Conservation (phyloP, 1,140 invertebrate genomes). For the Agrilus planipennis region DNA sequence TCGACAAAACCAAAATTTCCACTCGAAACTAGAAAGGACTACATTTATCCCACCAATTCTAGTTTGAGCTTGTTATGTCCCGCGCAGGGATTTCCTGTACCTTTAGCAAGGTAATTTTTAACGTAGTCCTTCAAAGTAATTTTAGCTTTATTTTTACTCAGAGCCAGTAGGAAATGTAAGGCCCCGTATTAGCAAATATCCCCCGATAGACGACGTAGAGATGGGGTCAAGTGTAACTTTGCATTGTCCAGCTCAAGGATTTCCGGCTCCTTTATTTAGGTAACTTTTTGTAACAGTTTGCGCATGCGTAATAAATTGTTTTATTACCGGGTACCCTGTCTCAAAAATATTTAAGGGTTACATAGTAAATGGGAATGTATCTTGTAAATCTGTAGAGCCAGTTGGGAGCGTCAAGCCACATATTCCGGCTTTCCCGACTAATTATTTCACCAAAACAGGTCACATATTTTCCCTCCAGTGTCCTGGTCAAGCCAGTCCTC, state of each 20-base stretch:
- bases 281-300: no score
- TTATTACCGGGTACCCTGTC: no score
- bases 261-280: conserved; percentile 54
- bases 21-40: conserved; percentile 31
- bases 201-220: conserved; percentile 43
- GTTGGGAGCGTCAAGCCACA: conserved; percentile 43
- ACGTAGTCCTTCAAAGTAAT: conserved; percentile 4
- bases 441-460: conserved; percentile 16
- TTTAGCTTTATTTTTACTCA: conserved; percentile 25
- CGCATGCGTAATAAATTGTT: not conserved
- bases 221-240: conserved; percentile 32
- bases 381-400: no score
- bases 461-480: conserved; percentile 43
- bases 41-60: conserved; percentile 20
- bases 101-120: conserved; percentile 42
- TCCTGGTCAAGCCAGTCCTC: conserved; percentile 53
- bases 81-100: conserved; percentile 48
- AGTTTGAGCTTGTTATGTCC: conserved; percentile 40
- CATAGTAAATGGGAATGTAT: no score
- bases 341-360: no score
- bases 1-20: conserved; percentile 50
- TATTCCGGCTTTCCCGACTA: conserved; percentile 39
- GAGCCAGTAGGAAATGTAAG: conserved; percentile 49
- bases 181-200: conserved; percentile 56
- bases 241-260: conserved; percentile 53